phyloP scores from a whole-genome alignment of 1,140 invertebrate genomes.

The Anthonomus grandis region DNA sequence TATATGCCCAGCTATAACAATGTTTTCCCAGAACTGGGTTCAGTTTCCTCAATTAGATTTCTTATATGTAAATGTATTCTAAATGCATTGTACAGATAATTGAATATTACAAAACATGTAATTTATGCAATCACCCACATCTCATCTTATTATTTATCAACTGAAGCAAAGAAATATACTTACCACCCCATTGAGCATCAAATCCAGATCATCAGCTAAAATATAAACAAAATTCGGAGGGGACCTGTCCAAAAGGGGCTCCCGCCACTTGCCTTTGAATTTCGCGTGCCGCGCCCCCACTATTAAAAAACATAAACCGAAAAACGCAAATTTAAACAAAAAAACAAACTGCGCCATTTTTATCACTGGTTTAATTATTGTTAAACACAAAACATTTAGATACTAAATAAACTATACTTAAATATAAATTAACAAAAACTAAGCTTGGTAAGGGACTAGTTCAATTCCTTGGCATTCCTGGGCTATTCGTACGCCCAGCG shows the following conservation, averaged over 20 bases:
- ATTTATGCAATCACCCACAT: too few species aligned
- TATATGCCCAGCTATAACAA: too few species aligned
- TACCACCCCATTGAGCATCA: constrained; percentile 71
- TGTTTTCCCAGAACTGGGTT: too few species aligned
- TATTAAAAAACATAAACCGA: constrained; percentile 9
- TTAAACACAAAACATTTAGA: constrained; percentile 4
- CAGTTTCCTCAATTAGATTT: too few species aligned
- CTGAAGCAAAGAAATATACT: constrained; percentile 51
- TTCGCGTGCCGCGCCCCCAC: not conserved
- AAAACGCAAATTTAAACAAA: constrained; percentile 17
- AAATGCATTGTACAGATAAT: too few species aligned
- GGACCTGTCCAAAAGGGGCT: not conserved
- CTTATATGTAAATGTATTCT: too few species aligned
- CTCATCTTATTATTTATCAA: too few species aligned
- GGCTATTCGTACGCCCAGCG: constrained; percentile 63
- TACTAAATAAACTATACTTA: constrained; percentile 16
- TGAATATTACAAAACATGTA: too few species aligned
- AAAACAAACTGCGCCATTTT: constrained; percentile 27
- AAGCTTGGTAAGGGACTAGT: constrained; percentile 46
- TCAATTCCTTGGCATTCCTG: constrained; percentile 65
- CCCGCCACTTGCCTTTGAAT: too few species aligned
- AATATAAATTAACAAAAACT: constrained; percentile 11
- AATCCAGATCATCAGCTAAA: constrained; percentile 84
- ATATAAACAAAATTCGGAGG: constrained; percentile 72
- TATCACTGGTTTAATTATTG: constrained; percentile 22